These are phyloP conservation scores for Azorinus chamasolen DNA, from an alignment of 2,888 invertebrate genomes.

Conservation along the genomic window DNA sequence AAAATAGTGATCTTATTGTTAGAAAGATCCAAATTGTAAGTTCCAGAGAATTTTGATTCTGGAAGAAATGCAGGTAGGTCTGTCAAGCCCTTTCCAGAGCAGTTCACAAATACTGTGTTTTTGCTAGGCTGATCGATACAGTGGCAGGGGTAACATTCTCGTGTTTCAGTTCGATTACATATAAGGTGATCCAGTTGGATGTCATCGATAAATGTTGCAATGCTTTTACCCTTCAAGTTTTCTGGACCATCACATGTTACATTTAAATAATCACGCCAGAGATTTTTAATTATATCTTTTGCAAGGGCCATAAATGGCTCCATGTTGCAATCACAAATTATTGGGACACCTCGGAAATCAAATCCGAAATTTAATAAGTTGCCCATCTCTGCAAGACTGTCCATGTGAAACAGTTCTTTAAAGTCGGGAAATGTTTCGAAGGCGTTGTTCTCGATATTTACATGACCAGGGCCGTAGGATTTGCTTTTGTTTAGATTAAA, in stretches of 20 bases:
- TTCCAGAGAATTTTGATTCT: slow-evolving; percentile 14
- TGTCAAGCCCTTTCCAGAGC: slow-evolving; percentile 15
- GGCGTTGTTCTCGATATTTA: slow-evolving; percentile 3
- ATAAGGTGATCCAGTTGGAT: slow-evolving; percentile 9
- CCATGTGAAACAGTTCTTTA: slow-evolving; percentile 20
- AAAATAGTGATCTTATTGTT: slow-evolving; percentile 31
- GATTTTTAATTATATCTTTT: not conserved
- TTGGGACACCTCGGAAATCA: slow-evolving; percentile 12
- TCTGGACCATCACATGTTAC: slow-evolving; percentile 32
- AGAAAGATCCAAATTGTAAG: slow-evolving; percentile 28
- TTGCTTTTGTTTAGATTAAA: slow-evolving; percentile 17
- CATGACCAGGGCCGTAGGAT: slow-evolving; percentile 43
- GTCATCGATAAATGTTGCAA: not conserved
- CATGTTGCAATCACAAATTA: slow-evolving; percentile 41
- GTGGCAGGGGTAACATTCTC: slow-evolving; percentile 15
- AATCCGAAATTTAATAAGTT: slow-evolving; percentile 28
- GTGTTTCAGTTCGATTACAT: slow-evolving; percentile 4
- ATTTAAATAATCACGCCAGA: slow-evolving; percentile 38
- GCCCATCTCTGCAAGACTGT: slow-evolving; percentile 22
- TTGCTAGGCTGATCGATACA: slow-evolving; percentile 35
- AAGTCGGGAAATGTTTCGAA: slow-evolving; percentile 37
- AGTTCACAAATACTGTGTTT: slow-evolving; percentile 34
- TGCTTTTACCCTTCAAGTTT: slow-evolving; percentile 13
- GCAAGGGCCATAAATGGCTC: slow-evolving; percentile 27
- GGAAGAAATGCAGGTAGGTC: slow-evolving; percentile 26